Evolutionary conservation across 2,888 invertebrate genomes (phyloP).

Genomic region (Gerris lacustris): DNA sequence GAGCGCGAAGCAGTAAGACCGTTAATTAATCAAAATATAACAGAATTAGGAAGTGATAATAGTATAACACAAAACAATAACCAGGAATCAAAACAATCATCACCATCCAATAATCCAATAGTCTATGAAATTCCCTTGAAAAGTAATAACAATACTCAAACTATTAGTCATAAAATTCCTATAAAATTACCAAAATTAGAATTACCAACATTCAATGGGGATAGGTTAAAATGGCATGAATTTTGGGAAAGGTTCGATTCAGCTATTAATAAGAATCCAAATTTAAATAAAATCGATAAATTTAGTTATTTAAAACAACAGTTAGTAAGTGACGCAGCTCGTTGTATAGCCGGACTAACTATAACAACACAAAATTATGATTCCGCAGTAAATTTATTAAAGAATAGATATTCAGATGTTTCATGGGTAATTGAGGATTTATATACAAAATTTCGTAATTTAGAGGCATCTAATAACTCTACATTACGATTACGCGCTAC

Average conservation of each 20-base stretch:
- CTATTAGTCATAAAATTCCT: background rate
- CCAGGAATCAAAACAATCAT: too few species aligned
- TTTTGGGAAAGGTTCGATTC: background rate
- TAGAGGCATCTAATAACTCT: background rate
- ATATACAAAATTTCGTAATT: background rate
- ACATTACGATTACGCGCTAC: background rate
- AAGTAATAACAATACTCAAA: too few species aligned
- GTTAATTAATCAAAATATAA: too few species aligned
- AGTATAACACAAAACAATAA: too few species aligned
- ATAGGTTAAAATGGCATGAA: constrained; percentile 1
- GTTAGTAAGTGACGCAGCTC: background rate
- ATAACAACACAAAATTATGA: background rate
- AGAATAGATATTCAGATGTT: background rate
- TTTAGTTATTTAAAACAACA: constrained; percentile 3
- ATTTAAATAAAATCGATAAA: background rate
- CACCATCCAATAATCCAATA: too few species aligned
- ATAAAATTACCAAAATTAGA: background rate
- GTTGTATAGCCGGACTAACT: background rate
- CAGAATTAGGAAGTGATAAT: background rate
- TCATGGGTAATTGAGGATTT: background rate
- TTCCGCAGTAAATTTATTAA: background rate
- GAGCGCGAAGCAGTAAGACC: background rate
- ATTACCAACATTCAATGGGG: background rate
- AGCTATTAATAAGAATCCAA: background rate
- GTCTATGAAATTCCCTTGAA: too few species aligned